Conservation (phyloP, 2,113 vertebrate species). For the Ciconia stormi region DNA sequence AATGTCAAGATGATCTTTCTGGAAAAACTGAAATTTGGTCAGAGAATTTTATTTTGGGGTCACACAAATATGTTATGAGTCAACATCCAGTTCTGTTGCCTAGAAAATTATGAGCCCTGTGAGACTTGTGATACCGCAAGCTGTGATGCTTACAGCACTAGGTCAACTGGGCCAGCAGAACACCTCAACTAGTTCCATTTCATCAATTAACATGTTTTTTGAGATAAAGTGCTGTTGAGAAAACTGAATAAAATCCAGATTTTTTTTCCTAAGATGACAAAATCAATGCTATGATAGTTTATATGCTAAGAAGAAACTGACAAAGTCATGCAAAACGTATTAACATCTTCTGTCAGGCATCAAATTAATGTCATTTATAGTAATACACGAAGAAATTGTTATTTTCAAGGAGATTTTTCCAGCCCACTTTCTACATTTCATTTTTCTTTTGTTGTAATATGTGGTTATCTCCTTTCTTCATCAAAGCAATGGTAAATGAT, state of each 20-base stretch:
- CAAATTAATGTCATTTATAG: constrained; percentile 10
- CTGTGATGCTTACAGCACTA: background rate
- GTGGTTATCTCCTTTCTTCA: background rate
- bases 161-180: background rate
- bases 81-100: background rate
- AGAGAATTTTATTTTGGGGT: background rate
- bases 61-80: background rate
- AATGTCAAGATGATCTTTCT: background rate
- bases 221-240: background rate
- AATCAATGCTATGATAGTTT: background rate
- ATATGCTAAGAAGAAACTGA: background rate
- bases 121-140: background rate
- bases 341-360: background rate
- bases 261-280: background rate
- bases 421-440: background rate
- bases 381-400: background rate
- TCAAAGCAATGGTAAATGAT: background rate
- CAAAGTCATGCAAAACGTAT: background rate
- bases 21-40: background rate
- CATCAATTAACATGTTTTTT: background rate
- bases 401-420: constrained; percentile 16
- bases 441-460: constrained; percentile 3
- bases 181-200: background rate
- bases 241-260: background rate
- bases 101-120: background rate